phyloP scores from a whole-genome alignment of 1,140 invertebrate genomes.

The Drosophila simulans region DNA sequence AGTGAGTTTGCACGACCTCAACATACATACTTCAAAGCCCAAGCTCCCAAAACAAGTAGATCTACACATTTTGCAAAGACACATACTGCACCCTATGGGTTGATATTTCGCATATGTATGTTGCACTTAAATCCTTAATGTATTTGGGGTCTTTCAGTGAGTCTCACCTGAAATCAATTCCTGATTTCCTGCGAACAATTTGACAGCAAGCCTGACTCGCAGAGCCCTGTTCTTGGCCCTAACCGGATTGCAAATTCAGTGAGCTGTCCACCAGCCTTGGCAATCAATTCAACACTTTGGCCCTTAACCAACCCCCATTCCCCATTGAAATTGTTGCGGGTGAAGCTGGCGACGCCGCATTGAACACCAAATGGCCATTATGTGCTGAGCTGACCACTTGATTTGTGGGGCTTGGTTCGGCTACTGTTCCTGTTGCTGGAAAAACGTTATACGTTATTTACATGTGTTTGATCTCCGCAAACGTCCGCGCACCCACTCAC shows the following conservation, averaged over 20 bases:
- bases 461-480: conserved; percentile 12
- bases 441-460: conserved; percentile 35
- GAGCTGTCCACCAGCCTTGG: not conserved
- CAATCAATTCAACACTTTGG: conserved; percentile 24
- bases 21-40: not conserved
- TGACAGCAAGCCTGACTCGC: not conserved
- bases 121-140: too few relatives aligned
- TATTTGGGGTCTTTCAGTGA: too few relatives aligned
- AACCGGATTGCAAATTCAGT: conserved; percentile 8
- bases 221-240: not conserved
- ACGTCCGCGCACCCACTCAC: too few relatives aligned
- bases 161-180: not conserved
- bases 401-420: conserved; percentile 26
- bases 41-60: too few relatives aligned
- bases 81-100: too few relatives aligned
- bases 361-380: conserved; percentile 72
- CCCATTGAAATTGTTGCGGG: conserved; percentile 43
- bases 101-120: too few relatives aligned
- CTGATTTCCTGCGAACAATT: not conserved
- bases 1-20: not conserved
- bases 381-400: conserved; percentile 38
- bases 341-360: conserved; percentile 30
- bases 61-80: too few relatives aligned
- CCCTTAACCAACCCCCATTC: not conserved
- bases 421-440: not conserved